Base-by-base conservation (phyloP, 2,113 vertebrate genomes). In the Gallinago jamesoni region DNA sequence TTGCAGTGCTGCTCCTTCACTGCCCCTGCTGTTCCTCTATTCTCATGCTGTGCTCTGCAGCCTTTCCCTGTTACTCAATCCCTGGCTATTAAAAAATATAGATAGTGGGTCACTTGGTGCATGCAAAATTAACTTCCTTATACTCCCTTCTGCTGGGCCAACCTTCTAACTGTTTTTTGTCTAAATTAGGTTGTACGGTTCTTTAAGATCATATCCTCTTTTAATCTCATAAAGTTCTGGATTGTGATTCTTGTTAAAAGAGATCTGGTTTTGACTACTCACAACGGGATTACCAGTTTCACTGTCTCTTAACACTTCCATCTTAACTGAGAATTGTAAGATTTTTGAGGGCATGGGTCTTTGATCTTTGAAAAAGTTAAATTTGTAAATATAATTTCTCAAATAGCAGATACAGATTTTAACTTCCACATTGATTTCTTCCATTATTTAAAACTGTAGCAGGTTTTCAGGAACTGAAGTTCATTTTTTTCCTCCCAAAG, bases 321-420 rank as follows among this genome's bases (percentile, higher is more conserved):
- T 95, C 75, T 79, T 87, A 91, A 94, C 63, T 30, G 75, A 93
- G 95, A 94, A 91, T 35, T 21, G 55, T 24, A 68, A 48, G 62
- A 72, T 89, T 94, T 93, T 87, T n/a, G 48, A 91, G 68, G 28
- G 30, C 30, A 30, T 67, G 76, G 28, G 70, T 91, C 92, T 94
- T 89, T 93, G 87, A 89, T 91, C 66, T 94, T 52, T 57, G 75
- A 95, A 48, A 79, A 90, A 94, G 37, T 64, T 68, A 80, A 45
- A 92, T 94, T 92, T 94, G 78, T 95, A 96, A 96, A 95, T 56
- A 45, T 18, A 69, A 45, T 84, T 94, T 94, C 55, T 94, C 87
- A 95, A 97, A 88, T 45, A 74, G 57, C 35, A 93, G 88, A 83
- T 92, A 76, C 74, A 82, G 66, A 75, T 94, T 92, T 89, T 72